Evolutionary conservation across 2,888 invertebrate genomes (phyloP).

Genomic region (Lasioglossum malachurum): DNA sequence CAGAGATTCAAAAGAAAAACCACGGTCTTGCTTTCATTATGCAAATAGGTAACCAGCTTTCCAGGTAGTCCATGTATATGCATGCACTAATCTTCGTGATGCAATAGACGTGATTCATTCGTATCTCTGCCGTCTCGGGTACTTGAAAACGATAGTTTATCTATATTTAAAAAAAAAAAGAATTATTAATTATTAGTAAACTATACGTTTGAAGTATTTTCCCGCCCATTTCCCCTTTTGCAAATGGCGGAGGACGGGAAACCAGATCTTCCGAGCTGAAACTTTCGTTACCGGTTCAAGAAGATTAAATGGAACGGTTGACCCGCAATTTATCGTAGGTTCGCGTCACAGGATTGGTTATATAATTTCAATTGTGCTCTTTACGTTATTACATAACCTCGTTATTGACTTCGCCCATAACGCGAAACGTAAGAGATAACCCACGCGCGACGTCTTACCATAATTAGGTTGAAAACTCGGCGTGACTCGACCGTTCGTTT

Average conservation of each 20-base stretch:
- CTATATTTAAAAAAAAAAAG: neutral
- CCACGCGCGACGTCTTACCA: slow-evolving; percentile 20
- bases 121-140: neutral
- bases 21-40: slow-evolving; percentile 47
- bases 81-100: slow-evolving; percentile 52
- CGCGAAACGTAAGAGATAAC: slow-evolving; percentile 34
- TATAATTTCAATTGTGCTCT: slow-evolving; percentile 58
- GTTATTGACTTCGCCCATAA: slow-evolving; percentile 46
- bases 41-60: slow-evolving; percentile 69
- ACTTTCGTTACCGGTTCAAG: neutral
- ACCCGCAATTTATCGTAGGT: neutral
- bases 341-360: slow-evolving; percentile 49
- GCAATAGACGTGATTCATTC: slow-evolving; percentile 50
- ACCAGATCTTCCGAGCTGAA: neutral
- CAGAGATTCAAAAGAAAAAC: neutral
- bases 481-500: neutral
- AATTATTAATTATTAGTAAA: too few species aligned
- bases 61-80: slow-evolving; percentile 53
- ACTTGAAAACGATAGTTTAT: neutral
- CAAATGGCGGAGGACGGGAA: neutral
- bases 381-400: slow-evolving; percentile 53
- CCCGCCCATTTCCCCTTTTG: neutral
- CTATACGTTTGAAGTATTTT: neutral
- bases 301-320: slow-evolving; percentile 20
- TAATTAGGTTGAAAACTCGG: slow-evolving; percentile 16